These are phyloP conservation scores for Epinephelus fuscoguttatus DNA, from an alignment of 2,113 vertebrate species.

Conservation along the genomic window DNA sequence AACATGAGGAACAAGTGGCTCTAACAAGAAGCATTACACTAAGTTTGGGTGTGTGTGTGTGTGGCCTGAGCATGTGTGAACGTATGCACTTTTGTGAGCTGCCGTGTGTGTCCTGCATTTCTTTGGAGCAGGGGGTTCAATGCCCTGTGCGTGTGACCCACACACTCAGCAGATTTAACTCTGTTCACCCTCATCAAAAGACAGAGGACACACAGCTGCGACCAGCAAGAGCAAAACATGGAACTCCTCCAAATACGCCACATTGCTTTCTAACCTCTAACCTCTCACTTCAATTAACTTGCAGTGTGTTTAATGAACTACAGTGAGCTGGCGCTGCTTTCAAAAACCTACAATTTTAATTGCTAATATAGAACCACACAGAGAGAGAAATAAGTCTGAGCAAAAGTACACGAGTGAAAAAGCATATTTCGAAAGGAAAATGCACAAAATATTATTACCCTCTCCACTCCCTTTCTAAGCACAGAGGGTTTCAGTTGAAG, in stretches of 20 bases:
- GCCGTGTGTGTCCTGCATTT: slow-evolving; percentile 9
- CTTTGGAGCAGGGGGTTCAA: slow-evolving; percentile 26
- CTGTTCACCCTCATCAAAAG: slow-evolving; percentile 67
- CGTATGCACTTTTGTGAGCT: neutral
- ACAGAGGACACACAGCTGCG: slow-evolving; percentile 69
- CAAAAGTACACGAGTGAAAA: slow-evolving; percentile 11
- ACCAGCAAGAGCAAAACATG: slow-evolving; percentile 60
- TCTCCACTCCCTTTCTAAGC: slow-evolving; percentile 32
- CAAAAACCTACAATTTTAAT: slow-evolving; percentile 3
- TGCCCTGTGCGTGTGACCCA: slow-evolving; percentile 52
- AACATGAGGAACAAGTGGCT: slow-evolving; percentile 58
- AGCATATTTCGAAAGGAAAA: slow-evolving; percentile 36
- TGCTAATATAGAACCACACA: neutral
- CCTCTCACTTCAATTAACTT: slow-evolving; percentile 40
- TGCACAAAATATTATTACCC: slow-evolving; percentile 44
- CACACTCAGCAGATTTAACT: slow-evolving; percentile 62
- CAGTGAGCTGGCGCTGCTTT: slow-evolving; percentile 7
- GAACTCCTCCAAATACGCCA: slow-evolving; percentile 58
- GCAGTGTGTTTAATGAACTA: slow-evolving; percentile 37
- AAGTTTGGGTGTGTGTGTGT: slow-evolving; percentile 21
- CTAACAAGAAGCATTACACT: slow-evolving; percentile 61
- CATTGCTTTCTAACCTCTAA: slow-evolving; percentile 45
- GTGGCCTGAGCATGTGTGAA: neutral
- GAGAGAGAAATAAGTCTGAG: slow-evolving; percentile 13
- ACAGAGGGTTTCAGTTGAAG: slow-evolving; percentile 61